Evolutionary conservation across 2,888 invertebrate genomes (phyloP), one percentile per base, ranked within the genome.

Genomic region (Tubulanus polymorphus): DNA sequence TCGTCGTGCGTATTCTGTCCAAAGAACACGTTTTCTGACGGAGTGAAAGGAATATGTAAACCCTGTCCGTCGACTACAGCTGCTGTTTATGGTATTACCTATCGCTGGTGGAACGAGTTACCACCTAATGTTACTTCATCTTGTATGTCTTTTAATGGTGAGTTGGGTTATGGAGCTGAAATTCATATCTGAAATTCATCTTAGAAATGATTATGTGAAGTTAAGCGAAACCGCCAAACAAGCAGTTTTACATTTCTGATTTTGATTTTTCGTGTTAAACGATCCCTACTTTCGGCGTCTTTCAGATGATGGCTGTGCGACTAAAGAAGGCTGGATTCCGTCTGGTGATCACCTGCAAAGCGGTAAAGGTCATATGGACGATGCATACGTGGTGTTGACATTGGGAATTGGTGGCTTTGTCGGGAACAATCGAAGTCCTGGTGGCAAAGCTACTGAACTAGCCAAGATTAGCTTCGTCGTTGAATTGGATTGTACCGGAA

Each of bases 401-500:
- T 61, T 82, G 12, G 71, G 68, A 25, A 75, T 84, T 1, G 74
- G 75, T 30, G 83, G 83, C 15, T 83, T 83, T 66, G 67, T 79
- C 23, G 76, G 76, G 12, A 65, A 73, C 25, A 72, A 74, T 18
- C 74, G 76, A 3, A 66, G 75, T 23, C 67, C 75, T 41, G 78
- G 72, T 61, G 80, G 76, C 2, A 75, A 74, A 55, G 68, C 73
- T 3, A 68, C 74, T 25, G 76, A 78, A 3, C 76, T 83, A 10
- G 82, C 81, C 1, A 71, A 79, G 10, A 65, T 84, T 37, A 77
- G 76, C 1, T 82, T 85, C 63, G 78, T 78, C 20, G 83, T 85
- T 69, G 82, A 84, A 60, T 75, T 82, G n/a, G 64, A 72, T 18
- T 85, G 85, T 68, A 65, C 69, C 0, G 61, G 62, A 3, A 75